Evolutionary conservation across 2,888 invertebrate species (phyloP).

Genomic region (Fissipunctia ypsillon): DNA sequence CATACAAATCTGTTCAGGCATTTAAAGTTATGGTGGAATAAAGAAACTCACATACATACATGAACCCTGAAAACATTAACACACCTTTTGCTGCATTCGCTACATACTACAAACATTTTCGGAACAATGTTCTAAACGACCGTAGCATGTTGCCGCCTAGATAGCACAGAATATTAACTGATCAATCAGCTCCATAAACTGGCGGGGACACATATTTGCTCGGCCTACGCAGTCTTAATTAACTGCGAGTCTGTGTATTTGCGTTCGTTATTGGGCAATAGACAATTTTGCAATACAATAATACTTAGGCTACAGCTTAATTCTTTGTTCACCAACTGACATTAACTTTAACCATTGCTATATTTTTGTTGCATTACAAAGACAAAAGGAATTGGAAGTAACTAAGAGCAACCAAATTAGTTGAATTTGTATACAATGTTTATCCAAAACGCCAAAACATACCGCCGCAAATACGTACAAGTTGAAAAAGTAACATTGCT

Average conservation of each 20-base stretch:
- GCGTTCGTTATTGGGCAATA: conserved; percentile 19
- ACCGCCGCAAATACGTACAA: neutral
- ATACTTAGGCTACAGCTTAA: neutral
- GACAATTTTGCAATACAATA: neutral
- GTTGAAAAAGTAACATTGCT: too few relatives aligned
- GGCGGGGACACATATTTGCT: conserved; percentile 52
- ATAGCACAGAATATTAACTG: conserved; percentile 14
- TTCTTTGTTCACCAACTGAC: neutral
- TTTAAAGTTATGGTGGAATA: too few relatives aligned
- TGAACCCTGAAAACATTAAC: too few relatives aligned
- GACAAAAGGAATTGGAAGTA: neutral
- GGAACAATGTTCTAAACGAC: conserved; percentile 1
- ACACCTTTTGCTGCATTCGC: too few relatives aligned
- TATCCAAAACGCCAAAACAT: neutral
- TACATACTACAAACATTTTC: neutral
- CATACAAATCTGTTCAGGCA: too few relatives aligned
- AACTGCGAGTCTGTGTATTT: conserved; percentile 3
- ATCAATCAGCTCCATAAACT: conserved; percentile 45
- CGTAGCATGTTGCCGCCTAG: neutral
- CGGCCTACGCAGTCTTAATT: conserved; percentile 36
- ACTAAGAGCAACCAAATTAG: neutral
- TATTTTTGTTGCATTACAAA: neutral
- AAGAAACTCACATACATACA: too few relatives aligned
- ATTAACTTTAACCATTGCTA: neutral
- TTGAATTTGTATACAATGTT: too few relatives aligned